Evolutionary conservation across 1,140 invertebrate genomes (phyloP).

Genomic region (Globodera rostochiensis): DNA sequence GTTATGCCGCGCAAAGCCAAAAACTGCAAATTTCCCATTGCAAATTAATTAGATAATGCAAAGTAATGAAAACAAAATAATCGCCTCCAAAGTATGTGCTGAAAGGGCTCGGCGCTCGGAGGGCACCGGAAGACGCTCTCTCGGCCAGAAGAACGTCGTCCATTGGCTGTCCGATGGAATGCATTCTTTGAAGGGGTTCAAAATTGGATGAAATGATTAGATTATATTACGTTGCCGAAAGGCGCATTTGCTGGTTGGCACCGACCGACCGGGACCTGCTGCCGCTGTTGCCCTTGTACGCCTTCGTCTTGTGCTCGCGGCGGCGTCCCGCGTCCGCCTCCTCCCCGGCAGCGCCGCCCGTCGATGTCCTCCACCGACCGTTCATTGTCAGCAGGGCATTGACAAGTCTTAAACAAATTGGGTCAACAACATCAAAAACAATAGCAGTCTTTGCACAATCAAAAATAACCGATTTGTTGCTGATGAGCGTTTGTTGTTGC

Average conservation of each 20-base stretch:
- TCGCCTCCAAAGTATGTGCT: neutral
- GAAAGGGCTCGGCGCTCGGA: neutral
- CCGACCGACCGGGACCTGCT: constrained; percentile 43
- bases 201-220: neutral
- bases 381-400: neutral
- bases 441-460: neutral
- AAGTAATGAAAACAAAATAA: neutral
- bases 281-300: neutral
- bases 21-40: neutral
- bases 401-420: neutral
- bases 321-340: too few species aligned
- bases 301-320: neutral
- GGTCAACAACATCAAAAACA: neutral
- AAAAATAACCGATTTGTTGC: too few species aligned
- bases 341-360: neutral
- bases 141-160: neutral
- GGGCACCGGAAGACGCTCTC: neutral
- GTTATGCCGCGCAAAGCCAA: neutral
- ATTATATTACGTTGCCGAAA: constrained; percentile 24
- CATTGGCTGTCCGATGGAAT: neutral
- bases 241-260: constrained; percentile 30
- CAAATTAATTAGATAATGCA: neutral
- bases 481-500: neutral
- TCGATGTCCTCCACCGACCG: neutral
- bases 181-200: neutral